A percentile compares a stretch with the other conserved stretches of the same genome.
Conservation (phyloP, 2,797 vertebrate genomes). For the Lates japonicus region DNA sequence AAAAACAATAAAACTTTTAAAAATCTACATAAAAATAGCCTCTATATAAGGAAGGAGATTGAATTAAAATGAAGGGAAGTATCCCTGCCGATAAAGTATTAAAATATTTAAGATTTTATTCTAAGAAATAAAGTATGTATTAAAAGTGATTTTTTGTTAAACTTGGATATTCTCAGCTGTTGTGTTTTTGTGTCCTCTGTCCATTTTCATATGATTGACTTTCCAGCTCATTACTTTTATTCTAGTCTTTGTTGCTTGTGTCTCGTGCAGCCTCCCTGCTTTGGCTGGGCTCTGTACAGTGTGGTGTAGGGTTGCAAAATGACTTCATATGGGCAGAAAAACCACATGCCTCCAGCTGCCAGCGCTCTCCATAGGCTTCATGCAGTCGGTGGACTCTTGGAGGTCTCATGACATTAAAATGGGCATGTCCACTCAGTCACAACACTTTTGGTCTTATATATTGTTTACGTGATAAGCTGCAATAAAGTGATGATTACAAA, state of each 20-base stretch:
- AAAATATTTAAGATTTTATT: constrained; percentile 87
- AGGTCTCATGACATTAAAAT: constrained; percentile 73
- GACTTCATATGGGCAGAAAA: constrained; percentile 77
- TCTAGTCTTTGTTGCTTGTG: constrained; percentile 78
- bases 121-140: constrained; percentile 87
- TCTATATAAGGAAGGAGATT: constrained; percentile 76
- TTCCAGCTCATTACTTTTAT: constrained; percentile 78
- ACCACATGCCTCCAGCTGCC: constrained; percentile 67
- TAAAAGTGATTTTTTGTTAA: constrained; percentile 89
- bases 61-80: constrained; percentile 74
- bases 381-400: constrained; percentile 70
- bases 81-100: constrained; percentile 76
- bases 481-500: constrained; percentile 83
- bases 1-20: constrained; percentile 76
- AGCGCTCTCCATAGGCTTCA: constrained; percentile 66
- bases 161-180: constrained; percentile 84
- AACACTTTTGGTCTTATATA: constrained; percentile 87
- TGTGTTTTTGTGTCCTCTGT: constrained; percentile 83
- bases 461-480: constrained; percentile 84
- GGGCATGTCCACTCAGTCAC: constrained; percentile 80
- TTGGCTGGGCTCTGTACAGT: constrained; percentile 73
- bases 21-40: constrained; percentile 74
- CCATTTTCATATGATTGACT: constrained; percentile 82
- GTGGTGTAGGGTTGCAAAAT: constrained; percentile 77
- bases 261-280: constrained; percentile 75